These are phyloP conservation scores for Graphium colonna DNA, from an alignment of 2,888 invertebrate species.

Conservation along the genomic window DNA sequence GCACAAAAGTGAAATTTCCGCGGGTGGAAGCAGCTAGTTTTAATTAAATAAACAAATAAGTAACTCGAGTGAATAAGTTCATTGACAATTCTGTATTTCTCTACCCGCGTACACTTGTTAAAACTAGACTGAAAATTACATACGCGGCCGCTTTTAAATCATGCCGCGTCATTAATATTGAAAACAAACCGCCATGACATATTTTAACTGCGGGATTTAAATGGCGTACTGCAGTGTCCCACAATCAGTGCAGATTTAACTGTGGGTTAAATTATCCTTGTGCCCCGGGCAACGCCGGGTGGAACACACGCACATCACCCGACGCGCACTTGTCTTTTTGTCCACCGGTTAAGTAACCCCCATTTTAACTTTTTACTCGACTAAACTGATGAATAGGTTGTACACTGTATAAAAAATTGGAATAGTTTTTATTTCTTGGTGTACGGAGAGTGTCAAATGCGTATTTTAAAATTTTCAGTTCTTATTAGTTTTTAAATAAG, in stretches of 20 bases:
- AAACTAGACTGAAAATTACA: too few relatives aligned
- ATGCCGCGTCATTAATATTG: slow-evolving; percentile 19
- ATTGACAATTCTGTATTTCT: not conserved
- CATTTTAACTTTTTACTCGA: not conserved
- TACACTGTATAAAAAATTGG: too few relatives aligned
- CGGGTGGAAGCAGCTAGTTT: too few relatives aligned
- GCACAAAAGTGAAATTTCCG: too few relatives aligned
- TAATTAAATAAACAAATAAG: not conserved
- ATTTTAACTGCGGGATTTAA: slow-evolving; percentile 46
- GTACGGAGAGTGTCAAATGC: too few relatives aligned
- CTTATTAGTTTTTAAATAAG: too few relatives aligned
- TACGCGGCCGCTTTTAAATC: slow-evolving; percentile 2
- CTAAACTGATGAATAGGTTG: too few relatives aligned
- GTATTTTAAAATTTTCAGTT: too few relatives aligned
- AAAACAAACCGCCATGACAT: slow-evolving; percentile 34
- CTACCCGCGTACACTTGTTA: not conserved
- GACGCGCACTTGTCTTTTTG: not conserved
- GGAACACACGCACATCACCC: slow-evolving; percentile 28
- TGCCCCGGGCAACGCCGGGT: slow-evolving; percentile 43
- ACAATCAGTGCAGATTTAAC: slow-evolving; percentile 68
- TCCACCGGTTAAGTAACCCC: slow-evolving; percentile 38
- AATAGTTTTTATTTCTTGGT: too few relatives aligned
- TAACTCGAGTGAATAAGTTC: not conserved
- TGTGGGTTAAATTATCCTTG: slow-evolving; percentile 56
- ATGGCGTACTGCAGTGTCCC: slow-evolving; percentile 56